A percentile compares a stretch with the other conserved stretches of the same genome.
Evolutionary conservation across 2,888 invertebrate genomes (phyloP).

Genomic region (Cantharis rufa): DNA sequence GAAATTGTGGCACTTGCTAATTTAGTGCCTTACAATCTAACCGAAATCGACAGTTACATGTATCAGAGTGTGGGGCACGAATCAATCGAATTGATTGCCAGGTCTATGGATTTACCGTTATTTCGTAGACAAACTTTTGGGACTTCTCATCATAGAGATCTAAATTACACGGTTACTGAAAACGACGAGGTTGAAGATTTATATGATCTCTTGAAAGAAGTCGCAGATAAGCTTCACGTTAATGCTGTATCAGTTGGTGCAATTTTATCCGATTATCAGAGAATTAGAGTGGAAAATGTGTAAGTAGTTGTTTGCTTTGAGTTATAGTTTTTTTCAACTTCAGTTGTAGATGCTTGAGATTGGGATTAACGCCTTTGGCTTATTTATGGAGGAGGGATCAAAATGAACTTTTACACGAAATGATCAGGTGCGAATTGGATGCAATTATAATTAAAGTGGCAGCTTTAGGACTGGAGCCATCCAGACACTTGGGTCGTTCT

Average conservation of each 20-base stretch:
- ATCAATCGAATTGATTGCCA: constrained; percentile 87
- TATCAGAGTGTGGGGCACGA: constrained; percentile 99
- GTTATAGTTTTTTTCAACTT: not conserved
- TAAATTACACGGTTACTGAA: constrained; percentile 77
- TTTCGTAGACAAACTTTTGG: constrained; percentile 86
- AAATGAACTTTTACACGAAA: constrained; percentile 90
- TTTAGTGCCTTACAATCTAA: constrained; percentile 83
- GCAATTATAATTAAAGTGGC: constrained; percentile 98
- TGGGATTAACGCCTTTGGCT: constrained; percentile 86
- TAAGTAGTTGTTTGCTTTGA: constrained; percentile 60
- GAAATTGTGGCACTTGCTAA: constrained; percentile 95
- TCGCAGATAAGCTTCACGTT: constrained; percentile 68
- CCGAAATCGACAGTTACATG: constrained; percentile 79
- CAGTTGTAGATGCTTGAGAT: constrained; percentile 76
- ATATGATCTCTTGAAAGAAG: constrained; percentile 75
- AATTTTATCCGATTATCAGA: constrained; percentile 97
- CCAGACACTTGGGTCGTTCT: constrained; percentile 84
- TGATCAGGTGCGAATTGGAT: constrained; percentile 91
- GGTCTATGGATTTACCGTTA: constrained; percentile 91
- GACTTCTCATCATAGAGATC: constrained; percentile 76
- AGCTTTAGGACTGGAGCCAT: constrained; percentile 85
- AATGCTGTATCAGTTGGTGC: constrained; percentile 98
- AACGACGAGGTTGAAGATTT: constrained; percentile 98
- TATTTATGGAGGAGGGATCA: constrained; percentile 98
- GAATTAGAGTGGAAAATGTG: constrained; percentile 97